These are phyloP conservation scores for Paguma larvata DNA, from an alignment of 2,797 vertebrate genomes.

Conservation along the genomic window DNA sequence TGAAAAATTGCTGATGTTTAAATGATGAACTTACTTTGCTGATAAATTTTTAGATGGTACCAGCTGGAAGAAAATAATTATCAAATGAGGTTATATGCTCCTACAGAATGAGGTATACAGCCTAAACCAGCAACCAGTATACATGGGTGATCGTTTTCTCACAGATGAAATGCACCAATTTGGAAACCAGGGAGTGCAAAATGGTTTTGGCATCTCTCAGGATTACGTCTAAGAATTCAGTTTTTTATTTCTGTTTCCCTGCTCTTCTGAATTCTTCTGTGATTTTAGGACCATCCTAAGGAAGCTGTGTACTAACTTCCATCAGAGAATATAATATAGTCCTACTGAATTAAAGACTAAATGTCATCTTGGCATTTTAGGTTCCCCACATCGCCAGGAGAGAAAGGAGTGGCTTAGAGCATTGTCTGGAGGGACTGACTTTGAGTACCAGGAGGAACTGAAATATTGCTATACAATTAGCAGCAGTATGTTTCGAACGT, in stretches of 20 bases:
- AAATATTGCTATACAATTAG: not conserved
- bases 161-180: not conserved
- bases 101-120: not conserved
- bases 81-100: not conserved
- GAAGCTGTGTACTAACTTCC: not conserved
- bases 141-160: not conserved
- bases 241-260: conserved; percentile 37
- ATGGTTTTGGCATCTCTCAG: not conserved
- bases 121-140: not conserved
- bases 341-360: not conserved
- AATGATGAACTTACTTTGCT: conserved; percentile 1
- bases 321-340: not conserved
- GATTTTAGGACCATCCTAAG: not conserved
- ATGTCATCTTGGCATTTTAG: not conserved
- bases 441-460: not conserved
- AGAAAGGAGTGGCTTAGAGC: not conserved
- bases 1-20: conserved; percentile 1
- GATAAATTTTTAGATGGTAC: not conserved
- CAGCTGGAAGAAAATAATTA: not conserved
- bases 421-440: not conserved
- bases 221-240: not conserved
- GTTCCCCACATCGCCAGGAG: not conserved
- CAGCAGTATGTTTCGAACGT: not conserved
- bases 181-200: not conserved
- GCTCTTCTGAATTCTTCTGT: not conserved